A percentile compares a stretch with the other conserved stretches of the same genome.
Evolutionary conservation across 1,140 invertebrate species (phyloP).

Genomic region (Tribolium madens): DNA sequence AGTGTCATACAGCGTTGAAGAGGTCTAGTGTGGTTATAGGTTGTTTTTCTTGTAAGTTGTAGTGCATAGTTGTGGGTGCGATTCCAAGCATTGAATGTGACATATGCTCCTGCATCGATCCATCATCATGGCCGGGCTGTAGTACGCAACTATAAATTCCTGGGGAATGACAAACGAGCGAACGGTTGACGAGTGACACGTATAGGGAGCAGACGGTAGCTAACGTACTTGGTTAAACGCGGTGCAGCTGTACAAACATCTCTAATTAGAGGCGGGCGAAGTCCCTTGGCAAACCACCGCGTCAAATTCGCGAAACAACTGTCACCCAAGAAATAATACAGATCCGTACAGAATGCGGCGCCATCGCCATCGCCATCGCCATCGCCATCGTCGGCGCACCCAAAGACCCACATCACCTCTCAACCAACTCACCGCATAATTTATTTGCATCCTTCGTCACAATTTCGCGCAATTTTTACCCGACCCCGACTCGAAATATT

Average conservation of each 20-base stretch:
- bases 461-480: conserved; percentile 1
- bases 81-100: conserved; percentile 46
- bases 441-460: conserved; percentile 33
- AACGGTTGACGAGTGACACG: conserved; percentile 48
- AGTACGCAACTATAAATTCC: conserved; percentile 47
- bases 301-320: conserved; percentile 50
- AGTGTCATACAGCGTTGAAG: no score
- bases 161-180: conserved; percentile 49
- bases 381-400: neutral
- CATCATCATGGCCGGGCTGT: conserved; percentile 47
- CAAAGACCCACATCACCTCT: conserved; percentile 26
- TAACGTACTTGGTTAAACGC: conserved; percentile 46
- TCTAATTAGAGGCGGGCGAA: conserved; percentile 48
- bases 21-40: neutral
- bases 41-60: neutral
- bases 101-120: conserved; percentile 49
- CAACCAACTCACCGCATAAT: conserved; percentile 31
- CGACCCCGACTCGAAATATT: neutral
- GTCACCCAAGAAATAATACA: conserved; percentile 47
- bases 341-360: conserved; percentile 22
- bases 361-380: neutral
- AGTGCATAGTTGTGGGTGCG: conserved; percentile 39
- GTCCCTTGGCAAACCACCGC: conserved; percentile 41
- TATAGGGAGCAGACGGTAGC: conserved; percentile 45
- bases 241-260: conserved; percentile 54